A percentile compares a stretch with the other conserved stretches of the same genome.
Evolutionary conservation across 2,113 vertebrate species (phyloP).

Genomic region (Delphinapterus leucas): DNA sequence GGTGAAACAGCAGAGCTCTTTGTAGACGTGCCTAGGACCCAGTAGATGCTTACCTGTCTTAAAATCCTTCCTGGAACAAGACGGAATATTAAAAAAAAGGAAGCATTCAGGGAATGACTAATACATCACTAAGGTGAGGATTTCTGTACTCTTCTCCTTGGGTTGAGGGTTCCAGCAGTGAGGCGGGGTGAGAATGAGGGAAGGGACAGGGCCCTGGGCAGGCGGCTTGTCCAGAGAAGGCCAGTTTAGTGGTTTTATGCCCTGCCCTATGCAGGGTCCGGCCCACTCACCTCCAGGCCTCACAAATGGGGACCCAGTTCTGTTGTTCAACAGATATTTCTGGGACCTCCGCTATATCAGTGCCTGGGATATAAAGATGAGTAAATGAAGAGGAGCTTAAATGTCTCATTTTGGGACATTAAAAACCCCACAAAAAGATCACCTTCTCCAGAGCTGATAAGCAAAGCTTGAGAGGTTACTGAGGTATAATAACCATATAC

Average conservation of each 20-base stretch:
- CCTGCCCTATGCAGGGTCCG: background rate
- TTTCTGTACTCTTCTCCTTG: background rate
- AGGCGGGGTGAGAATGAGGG: background rate
- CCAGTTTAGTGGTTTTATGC: fast-evolving
- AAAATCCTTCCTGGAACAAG: background rate
- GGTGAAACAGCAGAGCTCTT: background rate
- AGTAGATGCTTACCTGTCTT: background rate
- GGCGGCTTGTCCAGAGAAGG: background rate
- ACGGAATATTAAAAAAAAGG: background rate
- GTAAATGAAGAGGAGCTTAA: background rate
- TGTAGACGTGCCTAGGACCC: background rate
- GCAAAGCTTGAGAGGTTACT: background rate
- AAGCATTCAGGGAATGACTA: background rate
- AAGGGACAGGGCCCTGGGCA: background rate
- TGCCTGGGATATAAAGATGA: background rate
- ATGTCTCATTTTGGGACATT: background rate
- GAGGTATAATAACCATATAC: background rate
- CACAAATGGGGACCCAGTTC: background rate
- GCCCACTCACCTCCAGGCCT: background rate
- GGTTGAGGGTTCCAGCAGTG: background rate
- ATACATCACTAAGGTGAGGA: background rate
- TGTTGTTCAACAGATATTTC: background rate
- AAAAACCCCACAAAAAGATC: background rate
- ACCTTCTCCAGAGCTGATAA: background rate
- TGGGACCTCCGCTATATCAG: background rate